Percentiles rank a stretch among this genome's conserved stretches.
phyloP scores from a whole-genome alignment of 2,888 invertebrate genomes.

The Aelia acuminata region DNA sequence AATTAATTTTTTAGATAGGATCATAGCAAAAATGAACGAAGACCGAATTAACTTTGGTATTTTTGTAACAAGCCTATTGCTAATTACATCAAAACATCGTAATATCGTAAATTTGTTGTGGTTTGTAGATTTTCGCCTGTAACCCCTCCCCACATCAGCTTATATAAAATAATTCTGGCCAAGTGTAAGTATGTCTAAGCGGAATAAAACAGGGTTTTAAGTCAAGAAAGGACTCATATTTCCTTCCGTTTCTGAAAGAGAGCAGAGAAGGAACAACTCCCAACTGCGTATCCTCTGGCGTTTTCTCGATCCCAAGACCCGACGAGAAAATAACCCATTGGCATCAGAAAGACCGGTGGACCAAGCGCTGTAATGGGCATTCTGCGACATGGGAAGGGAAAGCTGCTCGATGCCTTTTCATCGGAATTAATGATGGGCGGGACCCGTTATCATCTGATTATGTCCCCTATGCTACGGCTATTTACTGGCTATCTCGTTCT shows the following conservation, averaged over 20 bases:
- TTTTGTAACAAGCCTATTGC: too few species aligned
- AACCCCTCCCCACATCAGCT: too few species aligned
- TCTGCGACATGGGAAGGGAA: neutral
- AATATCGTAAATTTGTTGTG: too few species aligned
- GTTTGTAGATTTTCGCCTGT: too few species aligned
- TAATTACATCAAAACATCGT: too few species aligned
- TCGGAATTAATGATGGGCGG: conserved; percentile 11
- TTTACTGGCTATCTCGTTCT: conserved; percentile 5
- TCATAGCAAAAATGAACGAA: too few species aligned
- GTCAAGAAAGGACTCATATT: neutral
- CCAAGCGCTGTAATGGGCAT: neutral
- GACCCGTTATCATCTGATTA: neutral
- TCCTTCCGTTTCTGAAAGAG: neutral
- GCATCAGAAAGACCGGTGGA: neutral
- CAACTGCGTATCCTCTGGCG: neutral
- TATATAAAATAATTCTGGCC: too few species aligned
- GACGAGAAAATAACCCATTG: neutral
- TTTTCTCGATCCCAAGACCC: neutral
- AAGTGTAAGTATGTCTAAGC: too few species aligned
- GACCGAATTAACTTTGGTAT: too few species aligned
- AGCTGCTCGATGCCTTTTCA: conserved; percentile 12
- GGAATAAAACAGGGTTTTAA: too few species aligned
- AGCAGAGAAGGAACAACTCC: too few species aligned
- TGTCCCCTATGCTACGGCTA: neutral
- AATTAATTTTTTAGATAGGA: too few species aligned